Conservation (phyloP, 2,888 invertebrate species). For the Colostygia pectinataria region DNA sequence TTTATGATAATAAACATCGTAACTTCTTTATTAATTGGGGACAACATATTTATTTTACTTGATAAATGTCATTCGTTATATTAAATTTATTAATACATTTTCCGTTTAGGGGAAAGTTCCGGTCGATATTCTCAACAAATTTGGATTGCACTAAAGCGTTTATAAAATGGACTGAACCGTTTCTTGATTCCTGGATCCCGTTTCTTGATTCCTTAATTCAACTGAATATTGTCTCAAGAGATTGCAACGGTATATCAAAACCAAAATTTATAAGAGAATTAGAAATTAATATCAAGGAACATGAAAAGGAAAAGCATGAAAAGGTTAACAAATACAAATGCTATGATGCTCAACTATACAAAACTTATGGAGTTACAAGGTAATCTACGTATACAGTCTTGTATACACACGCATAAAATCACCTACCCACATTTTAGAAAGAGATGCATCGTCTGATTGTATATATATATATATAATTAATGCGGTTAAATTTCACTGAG, state of each 20-base stretch:
- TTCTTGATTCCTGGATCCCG: too few species aligned
- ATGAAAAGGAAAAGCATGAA: not conserved
- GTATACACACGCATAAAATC: too few species aligned
- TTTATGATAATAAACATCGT: too few species aligned
- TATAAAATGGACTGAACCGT: conserved; percentile 30
- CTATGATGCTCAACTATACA: conserved; percentile 17
- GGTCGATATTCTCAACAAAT: conserved; percentile 28
- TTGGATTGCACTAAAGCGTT: conserved; percentile 23
- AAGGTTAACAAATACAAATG: conserved; percentile 1
- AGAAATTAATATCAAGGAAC: conserved; percentile 20
- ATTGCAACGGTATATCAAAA: conserved; percentile 27
- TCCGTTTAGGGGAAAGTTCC: conserved; percentile 22
- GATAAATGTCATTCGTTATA: too few species aligned
- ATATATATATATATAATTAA: too few species aligned
- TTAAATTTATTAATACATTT: not conserved
- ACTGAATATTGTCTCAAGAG: conserved; percentile 27
- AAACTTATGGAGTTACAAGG: conserved; percentile 21
- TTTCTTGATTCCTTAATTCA: conserved; percentile 36
- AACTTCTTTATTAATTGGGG: too few species aligned
- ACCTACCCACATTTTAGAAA: too few species aligned
- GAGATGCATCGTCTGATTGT: too few species aligned
- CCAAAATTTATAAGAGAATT: conserved; percentile 28
- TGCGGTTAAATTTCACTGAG: too few species aligned
- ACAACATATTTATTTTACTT: too few species aligned
- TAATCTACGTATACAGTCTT: too few species aligned